Evolutionary conservation across 2,888 invertebrate genomes (phyloP), one percentile per base, ranked within the genome.

Genomic region (Lydus trimaculatus): DNA sequence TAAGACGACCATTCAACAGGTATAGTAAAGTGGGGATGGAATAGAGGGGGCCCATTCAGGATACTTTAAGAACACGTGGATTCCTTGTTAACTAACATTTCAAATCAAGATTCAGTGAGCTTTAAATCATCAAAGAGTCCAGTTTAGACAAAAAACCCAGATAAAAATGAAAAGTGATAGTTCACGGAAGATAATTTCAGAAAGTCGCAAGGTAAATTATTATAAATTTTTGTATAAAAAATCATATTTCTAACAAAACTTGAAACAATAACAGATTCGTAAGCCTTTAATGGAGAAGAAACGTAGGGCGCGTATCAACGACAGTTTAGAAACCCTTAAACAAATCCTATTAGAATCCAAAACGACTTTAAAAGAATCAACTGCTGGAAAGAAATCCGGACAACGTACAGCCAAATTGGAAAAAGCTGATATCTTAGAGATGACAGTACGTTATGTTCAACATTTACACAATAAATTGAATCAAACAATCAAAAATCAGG

Each of bases 371-470:
- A 79, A 79, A 66, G 80, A 81, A 61, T 81, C 81, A 58, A 75
- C 79, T 13, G 61, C 73, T 5, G 63, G 48, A 13, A 80, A 79
- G 70, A 80, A 76, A 66, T 74, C 61, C 31, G 81, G 81, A 4
- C 81, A 83, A 72, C 76, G 87, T 60, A 88, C 88, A 39, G 86
- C 89, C 0, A 90, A 90, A 82, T 81, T 90, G 76, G 91, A 91
- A 80, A 90, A 90, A 79, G 91, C 91, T 0, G 90, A 90, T 78
- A 90, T 91, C 64, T 78, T 91, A 43, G 90, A 91, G 79, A 87
- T 90, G 87, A 90, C 90, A 0, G 90, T 90, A 8, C 82, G 86
- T 52, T 89, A 90, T 79, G 80, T 91, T 13, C 87, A 88, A 74
- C 85, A 86, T 61, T 81, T 91, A 1, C 87, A 88, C 67, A 78